A percentile compares a stretch with the other conserved stretches of the same genome.
Evolutionary conservation across 2,797 vertebrate genomes (phyloP).

Genomic region (Brachyrhaphis roseni): DNA sequence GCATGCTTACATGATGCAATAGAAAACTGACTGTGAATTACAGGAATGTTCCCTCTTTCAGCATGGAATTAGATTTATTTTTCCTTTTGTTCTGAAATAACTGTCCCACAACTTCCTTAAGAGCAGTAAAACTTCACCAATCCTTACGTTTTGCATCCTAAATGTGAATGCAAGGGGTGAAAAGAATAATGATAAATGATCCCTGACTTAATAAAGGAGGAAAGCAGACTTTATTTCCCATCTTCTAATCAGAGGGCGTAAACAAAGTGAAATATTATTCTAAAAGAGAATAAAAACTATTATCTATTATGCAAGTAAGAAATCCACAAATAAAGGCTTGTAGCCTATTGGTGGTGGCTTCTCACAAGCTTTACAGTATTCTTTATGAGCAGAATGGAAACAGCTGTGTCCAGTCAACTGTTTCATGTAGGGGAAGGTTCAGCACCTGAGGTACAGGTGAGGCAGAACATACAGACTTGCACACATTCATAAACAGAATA

Average conservation of each 20-base stretch:
- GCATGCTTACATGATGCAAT: background rate
- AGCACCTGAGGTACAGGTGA: background rate
- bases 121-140: background rate
- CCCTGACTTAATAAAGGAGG: background rate
- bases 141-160: background rate
- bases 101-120: background rate
- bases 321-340: background rate
- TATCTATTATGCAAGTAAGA: background rate
- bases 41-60: background rate
- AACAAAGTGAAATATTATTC: background rate
- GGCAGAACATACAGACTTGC: background rate
- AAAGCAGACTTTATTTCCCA: background rate
- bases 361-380: background rate
- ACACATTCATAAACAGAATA: background rate
- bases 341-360: background rate
- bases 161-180: background rate
- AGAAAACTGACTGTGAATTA: background rate
- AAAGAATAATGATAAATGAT: background rate
- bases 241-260: background rate
- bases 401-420: conserved; percentile 2
- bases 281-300: background rate
- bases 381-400: background rate
- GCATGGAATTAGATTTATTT: background rate
- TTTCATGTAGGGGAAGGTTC: background rate
- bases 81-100: background rate